These are phyloP conservation scores for Bovichtus variegatus DNA, from an alignment of 2,797 vertebrate species.

Conservation along the genomic window DNA sequence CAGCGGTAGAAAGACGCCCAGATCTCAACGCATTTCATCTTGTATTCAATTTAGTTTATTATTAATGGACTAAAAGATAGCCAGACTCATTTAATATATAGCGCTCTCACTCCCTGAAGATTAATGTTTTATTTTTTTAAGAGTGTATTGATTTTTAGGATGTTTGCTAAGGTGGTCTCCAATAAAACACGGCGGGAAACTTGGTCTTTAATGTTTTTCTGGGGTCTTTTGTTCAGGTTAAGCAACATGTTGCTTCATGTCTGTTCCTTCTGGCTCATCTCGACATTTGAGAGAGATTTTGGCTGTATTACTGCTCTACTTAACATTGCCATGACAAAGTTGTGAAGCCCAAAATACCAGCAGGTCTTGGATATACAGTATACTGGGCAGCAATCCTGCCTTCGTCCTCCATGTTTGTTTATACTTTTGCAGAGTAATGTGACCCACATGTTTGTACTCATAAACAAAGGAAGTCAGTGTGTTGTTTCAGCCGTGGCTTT, in stretches of 20 bases:
- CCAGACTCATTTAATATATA: background rate
- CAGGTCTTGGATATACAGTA: constrained; percentile 23
- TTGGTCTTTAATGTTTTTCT: constrained; percentile 2
- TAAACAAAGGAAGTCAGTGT: constrained; percentile 28
- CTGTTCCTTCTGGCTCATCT: background rate
- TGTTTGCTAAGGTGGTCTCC: background rate
- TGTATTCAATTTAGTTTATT: background rate
- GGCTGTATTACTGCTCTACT: background rate
- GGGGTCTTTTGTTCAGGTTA: constrained; percentile 9
- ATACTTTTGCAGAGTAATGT: constrained; percentile 31
- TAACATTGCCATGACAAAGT: constrained; percentile 12
- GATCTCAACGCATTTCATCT: background rate
- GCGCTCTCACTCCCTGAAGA: background rate
- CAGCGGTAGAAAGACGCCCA: background rate
- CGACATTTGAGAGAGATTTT: background rate
- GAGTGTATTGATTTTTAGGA: constrained; percentile 6
- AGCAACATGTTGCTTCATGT: constrained; percentile 12
- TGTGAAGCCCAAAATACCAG: constrained; percentile 40
- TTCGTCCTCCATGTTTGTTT: constrained; percentile 47
- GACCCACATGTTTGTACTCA: constrained; percentile 37
- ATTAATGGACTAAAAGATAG: background rate
- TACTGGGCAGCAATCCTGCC: constrained; percentile 17
- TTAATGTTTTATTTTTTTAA: background rate
- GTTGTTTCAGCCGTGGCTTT: constrained; percentile 17
- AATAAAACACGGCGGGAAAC: constrained; percentile 13